A percentile compares a stretch with the other conserved stretches of the same genome.
These are phyloP conservation scores for Drosophila eohydei DNA, from an alignment of 2,888 invertebrate species.

Conservation along the genomic window DNA sequence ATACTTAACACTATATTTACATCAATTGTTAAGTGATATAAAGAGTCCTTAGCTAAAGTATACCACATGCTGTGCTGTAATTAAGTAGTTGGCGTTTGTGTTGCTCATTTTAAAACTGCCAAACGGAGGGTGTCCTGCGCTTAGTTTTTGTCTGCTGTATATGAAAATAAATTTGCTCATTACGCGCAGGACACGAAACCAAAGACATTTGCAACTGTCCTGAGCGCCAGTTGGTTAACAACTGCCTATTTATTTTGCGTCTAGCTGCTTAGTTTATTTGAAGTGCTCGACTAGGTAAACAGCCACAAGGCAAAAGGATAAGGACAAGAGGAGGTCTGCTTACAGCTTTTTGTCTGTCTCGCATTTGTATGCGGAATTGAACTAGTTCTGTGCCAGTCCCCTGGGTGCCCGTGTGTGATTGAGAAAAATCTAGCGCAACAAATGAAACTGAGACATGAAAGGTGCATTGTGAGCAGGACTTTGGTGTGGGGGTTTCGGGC, in stretches of 20 bases:
- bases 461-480: constrained; percentile 32
- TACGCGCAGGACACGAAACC: constrained; percentile 61
- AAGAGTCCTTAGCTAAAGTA: constrained; percentile 14
- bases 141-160: constrained; percentile 67
- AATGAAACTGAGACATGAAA: constrained; percentile 67
- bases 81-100: constrained; percentile 61
- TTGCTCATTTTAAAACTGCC: constrained; percentile 75
- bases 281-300: constrained; percentile 53
- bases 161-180: constrained; percentile 81
- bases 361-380: constrained; percentile 62
- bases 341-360: constrained; percentile 31
- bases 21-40: constrained; percentile 23
- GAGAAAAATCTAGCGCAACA: constrained; percentile 82
- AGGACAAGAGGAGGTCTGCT: neutral
- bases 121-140: constrained; percentile 45
- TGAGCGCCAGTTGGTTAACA: constrained; percentile 29
- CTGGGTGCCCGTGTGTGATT: constrained; percentile 59
- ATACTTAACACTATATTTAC: neutral
- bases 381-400: constrained; percentile 67
- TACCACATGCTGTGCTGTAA: constrained; percentile 35
- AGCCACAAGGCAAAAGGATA: constrained; percentile 20
- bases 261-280: constrained; percentile 68
- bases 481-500: constrained; percentile 11
- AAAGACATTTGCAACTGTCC: constrained; percentile 80
- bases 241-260: constrained; percentile 62